Base-by-base conservation (phyloP, 2,888 invertebrate species). In the Polydrusus tereticollis region DNA sequence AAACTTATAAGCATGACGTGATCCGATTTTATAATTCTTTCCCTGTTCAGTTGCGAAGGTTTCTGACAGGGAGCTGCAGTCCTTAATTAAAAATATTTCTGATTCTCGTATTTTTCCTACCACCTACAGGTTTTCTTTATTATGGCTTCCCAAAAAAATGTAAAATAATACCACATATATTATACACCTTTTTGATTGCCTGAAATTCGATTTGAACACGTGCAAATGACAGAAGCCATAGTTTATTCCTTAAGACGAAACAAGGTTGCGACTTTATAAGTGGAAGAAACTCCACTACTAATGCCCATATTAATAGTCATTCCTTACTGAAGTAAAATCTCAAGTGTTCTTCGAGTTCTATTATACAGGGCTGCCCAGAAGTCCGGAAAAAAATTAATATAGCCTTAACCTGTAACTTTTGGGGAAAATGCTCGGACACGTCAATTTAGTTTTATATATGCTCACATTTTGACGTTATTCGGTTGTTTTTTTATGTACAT, bases 171-270 rank as follows among this genome's bases (percentile, higher is more conserved):
- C 45, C 67, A 62, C 38, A 64, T 68, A 72, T 63, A 72, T 72
- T 72, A 72, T 68, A 68, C 58, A 63, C 55, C 63, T 45, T 67
- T 62, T 67, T 36, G 72, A 75, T 76, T 73, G 73, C 72, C 69
- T 74, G 47, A 72, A 73, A 76, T 76, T 75, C 75, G 77, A 79
- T 80, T 79, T 77, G 80, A 81, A 80, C 80, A 81, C 81, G 80
- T 81, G 80, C 80, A 79, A 78, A 77, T 60, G 68, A 59, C 55
- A 33, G 12, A 18, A 26, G 23, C 6, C 68, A 72, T 58, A 63
- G 63, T 63, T 18, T 50, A 33, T 68, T 72, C 72, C 72, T 16
- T 47, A 16, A 26, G 60, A 59, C n/a, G n/a, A n/a, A n/a, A n/a
- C n/a, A n/a, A n/a, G n/a, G n/a, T n/a, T n/a, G n/a, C n/a, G n/a